Percentiles rank a stretch among this genome's conserved stretches.
These are phyloP conservation scores for Phocoena phocoena DNA, from an alignment of 2,113 vertebrate genomes.

Conservation along the genomic window DNA sequence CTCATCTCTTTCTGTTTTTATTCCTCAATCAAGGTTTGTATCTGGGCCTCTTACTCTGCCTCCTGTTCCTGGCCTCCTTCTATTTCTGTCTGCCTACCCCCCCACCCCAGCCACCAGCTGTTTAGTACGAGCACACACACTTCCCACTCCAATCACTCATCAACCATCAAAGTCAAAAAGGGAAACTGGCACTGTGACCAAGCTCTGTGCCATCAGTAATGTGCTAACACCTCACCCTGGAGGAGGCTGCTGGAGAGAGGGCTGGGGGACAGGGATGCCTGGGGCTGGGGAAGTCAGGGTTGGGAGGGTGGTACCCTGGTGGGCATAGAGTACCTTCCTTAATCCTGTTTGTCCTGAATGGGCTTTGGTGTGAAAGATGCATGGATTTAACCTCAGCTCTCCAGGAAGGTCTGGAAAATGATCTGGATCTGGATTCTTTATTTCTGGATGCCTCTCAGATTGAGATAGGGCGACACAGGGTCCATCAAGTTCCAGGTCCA, in stretches of 20 bases:
- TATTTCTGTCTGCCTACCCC: not conserved
- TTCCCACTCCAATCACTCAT: not conserved
- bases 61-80: not conserved
- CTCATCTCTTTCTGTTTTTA: not conserved
- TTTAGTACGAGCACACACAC: not conserved
- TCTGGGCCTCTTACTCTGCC: not conserved
- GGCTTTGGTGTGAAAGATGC: not conserved
- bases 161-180: slow-evolving; percentile 28
- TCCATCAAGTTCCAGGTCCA: not conserved
- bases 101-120: not conserved
- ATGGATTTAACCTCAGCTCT: not conserved
- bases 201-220: not conserved
- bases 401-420: not conserved
- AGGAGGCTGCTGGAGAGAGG: not conserved
- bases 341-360: not conserved
- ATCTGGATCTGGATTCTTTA: not conserved
- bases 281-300: not conserved
- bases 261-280: not conserved
- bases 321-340: not conserved
- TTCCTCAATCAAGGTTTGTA: not conserved
- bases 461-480: not conserved
- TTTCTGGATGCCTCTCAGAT: not conserved
- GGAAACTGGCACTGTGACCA: not conserved
- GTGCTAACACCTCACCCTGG: not conserved
- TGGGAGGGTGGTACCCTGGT: not conserved